A percentile compares a stretch with the other conserved stretches of the same genome.
These are phyloP conservation scores for Protonemura montana DNA, from an alignment of 2,888 invertebrate species.

Conservation along the genomic window DNA sequence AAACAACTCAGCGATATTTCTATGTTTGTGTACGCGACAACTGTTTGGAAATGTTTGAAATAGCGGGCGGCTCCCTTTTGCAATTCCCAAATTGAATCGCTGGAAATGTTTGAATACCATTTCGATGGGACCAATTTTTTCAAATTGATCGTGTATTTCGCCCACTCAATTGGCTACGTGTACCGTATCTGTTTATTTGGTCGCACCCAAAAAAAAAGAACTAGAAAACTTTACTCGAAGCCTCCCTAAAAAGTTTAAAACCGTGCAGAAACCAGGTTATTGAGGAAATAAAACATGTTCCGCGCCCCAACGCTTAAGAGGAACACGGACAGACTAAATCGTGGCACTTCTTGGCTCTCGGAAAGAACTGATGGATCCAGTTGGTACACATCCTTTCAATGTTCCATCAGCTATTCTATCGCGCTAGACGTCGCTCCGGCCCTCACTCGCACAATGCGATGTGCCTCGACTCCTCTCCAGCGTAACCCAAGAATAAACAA, in stretches of 20 bases:
- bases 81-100: not conserved
- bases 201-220: not conserved
- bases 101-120: not conserved
- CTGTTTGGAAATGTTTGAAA: not conserved
- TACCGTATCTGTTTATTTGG: not conserved
- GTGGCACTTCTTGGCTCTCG: not conserved
- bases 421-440: not conserved
- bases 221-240: not conserved
- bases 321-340: not conserved
- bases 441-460: not conserved
- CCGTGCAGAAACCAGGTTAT: not conserved
- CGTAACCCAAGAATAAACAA: constrained; percentile 45
- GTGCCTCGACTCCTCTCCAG: not conserved
- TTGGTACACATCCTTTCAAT: not conserved
- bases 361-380: constrained; percentile 1
- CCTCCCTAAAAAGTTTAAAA: not conserved
- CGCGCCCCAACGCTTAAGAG: not conserved
- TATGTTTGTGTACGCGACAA: not conserved
- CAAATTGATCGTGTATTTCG: not conserved
- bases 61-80: not conserved
- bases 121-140: not conserved
- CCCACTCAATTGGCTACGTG: not conserved
- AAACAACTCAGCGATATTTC: not conserved
- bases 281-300: not conserved
- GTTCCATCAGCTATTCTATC: not conserved